Percentiles rank a stretch among this genome's conserved stretches.
These are phyloP conservation scores for Paramisgurnus dabryanus DNA, from an alignment of 2,113 vertebrate species.

Conservation along the genomic window DNA sequence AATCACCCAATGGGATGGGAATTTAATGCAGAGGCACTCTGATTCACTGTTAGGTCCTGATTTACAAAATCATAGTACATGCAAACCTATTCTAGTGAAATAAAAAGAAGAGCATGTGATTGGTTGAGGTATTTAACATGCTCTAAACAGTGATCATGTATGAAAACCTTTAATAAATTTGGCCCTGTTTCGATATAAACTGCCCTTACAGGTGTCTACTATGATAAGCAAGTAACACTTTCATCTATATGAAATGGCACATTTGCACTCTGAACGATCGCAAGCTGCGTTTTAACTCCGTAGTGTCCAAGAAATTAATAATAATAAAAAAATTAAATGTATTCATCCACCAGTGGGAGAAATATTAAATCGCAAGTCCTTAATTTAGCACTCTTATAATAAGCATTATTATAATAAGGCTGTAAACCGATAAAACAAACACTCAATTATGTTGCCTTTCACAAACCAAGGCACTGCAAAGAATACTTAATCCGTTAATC, in stretches of 20 bases:
- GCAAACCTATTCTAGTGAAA: constrained; percentile 18
- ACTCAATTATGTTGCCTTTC: constrained; percentile 9
- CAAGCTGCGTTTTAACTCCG: background rate
- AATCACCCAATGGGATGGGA: constrained; percentile 1
- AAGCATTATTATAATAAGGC: constrained; percentile 20
- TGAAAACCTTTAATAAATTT: constrained; percentile 7
- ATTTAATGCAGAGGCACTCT: constrained; percentile 38
- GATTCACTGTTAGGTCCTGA: constrained; percentile 38
- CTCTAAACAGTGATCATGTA: background rate
- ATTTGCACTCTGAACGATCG: constrained; percentile 8
- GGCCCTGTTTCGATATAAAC: constrained; percentile 12
- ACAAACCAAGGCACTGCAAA: constrained; percentile 39
- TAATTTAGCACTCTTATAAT: constrained; percentile 25
- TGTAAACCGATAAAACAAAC: background rate
- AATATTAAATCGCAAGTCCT: background rate
- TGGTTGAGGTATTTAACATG: constrained; percentile 40
- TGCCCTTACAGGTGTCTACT: background rate
- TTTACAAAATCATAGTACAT: constrained; percentile 23
- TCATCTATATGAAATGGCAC: constrained; percentile 13
- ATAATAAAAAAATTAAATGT: background rate
- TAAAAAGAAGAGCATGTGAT: constrained; percentile 24
- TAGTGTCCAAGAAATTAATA: background rate
- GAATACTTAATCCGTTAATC: constrained; percentile 1
- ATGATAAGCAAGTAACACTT: constrained; percentile 33
- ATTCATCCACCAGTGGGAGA: background rate